Evolutionary conservation across 2,113 vertebrate genomes (phyloP).

Genomic region (Tor tambroides): DNA sequence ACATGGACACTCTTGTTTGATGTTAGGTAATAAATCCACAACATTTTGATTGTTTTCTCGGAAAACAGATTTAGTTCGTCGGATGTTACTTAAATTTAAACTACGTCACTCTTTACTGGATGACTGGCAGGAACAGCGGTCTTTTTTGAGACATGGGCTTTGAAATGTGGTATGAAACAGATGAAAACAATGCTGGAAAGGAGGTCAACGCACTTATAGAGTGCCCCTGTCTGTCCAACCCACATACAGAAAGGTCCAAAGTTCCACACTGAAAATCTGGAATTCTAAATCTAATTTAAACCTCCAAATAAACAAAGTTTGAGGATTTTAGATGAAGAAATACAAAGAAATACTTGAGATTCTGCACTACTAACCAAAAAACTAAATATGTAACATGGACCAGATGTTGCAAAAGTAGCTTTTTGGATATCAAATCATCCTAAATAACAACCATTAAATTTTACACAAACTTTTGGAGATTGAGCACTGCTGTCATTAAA

Average conservation of each 20-base stretch:
- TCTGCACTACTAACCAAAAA: not conserved
- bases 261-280: not conserved
- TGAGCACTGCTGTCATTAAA: not conserved
- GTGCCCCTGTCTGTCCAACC: not conserved
- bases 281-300: not conserved
- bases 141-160: not conserved
- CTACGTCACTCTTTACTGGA: not conserved
- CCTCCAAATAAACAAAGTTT: not conserved
- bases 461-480: not conserved
- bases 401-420: not conserved
- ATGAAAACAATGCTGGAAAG: slow-evolving; percentile 29
- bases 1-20: not conserved
- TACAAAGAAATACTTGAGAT: not conserved
- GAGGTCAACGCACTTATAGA: slow-evolving; percentile 18
- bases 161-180: slow-evolving; percentile 15
- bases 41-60: not conserved
- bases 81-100: not conserved
- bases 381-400: not conserved
- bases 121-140: slow-evolving; percentile 10
- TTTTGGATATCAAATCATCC: not conserved
- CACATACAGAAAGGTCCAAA: not conserved
- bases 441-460: not conserved
- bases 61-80: slow-evolving; percentile 1
- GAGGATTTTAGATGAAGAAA: not conserved
- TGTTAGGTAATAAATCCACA: not conserved